These are phyloP conservation scores for Platichthys stellatus DNA, from an alignment of 2,113 vertebrate genomes.

Conservation along the genomic window DNA sequence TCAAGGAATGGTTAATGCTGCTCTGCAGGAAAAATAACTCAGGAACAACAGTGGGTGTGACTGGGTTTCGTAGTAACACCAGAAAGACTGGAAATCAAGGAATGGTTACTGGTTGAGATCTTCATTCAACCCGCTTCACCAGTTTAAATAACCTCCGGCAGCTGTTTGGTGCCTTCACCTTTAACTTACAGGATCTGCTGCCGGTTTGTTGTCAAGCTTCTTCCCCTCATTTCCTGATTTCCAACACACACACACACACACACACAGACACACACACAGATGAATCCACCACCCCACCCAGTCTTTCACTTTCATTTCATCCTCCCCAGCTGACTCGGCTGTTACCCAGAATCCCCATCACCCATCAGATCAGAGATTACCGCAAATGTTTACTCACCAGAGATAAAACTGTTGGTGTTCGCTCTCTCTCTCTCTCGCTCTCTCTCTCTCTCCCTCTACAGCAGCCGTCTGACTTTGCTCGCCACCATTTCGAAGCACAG, in stretches of 20 bases:
- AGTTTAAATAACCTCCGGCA: background rate
- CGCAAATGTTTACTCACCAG: slow-evolving; percentile 66
- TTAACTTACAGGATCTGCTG: background rate
- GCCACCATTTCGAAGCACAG: slow-evolving; percentile 68
- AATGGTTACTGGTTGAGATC: background rate
- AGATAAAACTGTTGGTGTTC: slow-evolving; percentile 39
- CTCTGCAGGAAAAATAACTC: slow-evolving; percentile 4
- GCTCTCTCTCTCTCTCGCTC: slow-evolving; percentile 27
- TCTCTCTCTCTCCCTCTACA: slow-evolving; percentile 41
- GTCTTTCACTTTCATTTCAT: background rate
- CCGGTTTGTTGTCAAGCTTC: slow-evolving; percentile 24
- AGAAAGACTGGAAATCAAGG: slow-evolving; percentile 42
- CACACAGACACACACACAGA: background rate
- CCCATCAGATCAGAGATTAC: slow-evolving; percentile 8
- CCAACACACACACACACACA: background rate
- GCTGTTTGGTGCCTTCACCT: background rate
- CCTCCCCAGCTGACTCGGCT: background rate
- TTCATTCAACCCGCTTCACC: background rate
- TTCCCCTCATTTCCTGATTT: slow-evolving; percentile 66
- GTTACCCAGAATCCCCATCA: slow-evolving; percentile 30
- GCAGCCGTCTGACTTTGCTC: slow-evolving; percentile 35
- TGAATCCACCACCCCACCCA: background rate
- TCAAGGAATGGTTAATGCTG: slow-evolving; percentile 27
- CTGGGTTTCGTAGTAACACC: slow-evolving; percentile 39
- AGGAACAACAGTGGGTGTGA: slow-evolving; percentile 67